Evolutionary conservation across 1,140 invertebrate species (phyloP).

Genomic region (Spodoptera frugiperda): DNA sequence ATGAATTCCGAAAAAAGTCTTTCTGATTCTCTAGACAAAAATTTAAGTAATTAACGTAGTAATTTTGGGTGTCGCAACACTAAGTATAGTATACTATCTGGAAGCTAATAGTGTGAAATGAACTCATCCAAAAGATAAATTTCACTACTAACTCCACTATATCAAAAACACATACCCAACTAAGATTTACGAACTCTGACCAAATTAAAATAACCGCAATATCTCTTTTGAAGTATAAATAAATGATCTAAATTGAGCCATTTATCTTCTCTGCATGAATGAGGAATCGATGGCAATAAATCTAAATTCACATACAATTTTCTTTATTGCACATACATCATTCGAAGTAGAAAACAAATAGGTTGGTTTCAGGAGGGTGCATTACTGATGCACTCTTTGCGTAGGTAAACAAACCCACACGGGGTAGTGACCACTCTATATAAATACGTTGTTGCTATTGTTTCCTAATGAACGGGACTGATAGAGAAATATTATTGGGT

Average conservation of each 20-base stretch:
- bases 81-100: too few relatives aligned
- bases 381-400: slow-evolving; percentile 66
- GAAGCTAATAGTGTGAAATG: too few relatives aligned
- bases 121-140: too few relatives aligned
- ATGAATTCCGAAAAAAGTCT: too few relatives aligned
- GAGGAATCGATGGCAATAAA: slow-evolving; percentile 57
- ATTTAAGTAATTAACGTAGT: too few relatives aligned
- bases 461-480: slow-evolving; percentile 33
- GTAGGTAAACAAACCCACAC: slow-evolving; percentile 58
- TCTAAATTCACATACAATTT: slow-evolving; percentile 67
- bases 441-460: slow-evolving; percentile 53
- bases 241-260: not conserved
- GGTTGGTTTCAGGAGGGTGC: slow-evolving; percentile 66
- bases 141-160: too few relatives aligned
- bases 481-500: slow-evolving; percentile 29
- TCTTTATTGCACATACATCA: slow-evolving; percentile 64
- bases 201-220: slow-evolving; percentile 13
- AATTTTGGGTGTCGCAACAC: too few relatives aligned
- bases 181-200: too few relatives aligned
- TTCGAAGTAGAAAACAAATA: slow-evolving; percentile 61
- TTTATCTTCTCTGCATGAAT: slow-evolving; percentile 36
- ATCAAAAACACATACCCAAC: too few relatives aligned
- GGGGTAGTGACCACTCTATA: slow-evolving; percentile 60
- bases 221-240: slow-evolving; percentile 16
- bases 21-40: too few relatives aligned